Conservation (phyloP, 2,113 vertebrate species). For the Plecturocebus donacophilus region DNA sequence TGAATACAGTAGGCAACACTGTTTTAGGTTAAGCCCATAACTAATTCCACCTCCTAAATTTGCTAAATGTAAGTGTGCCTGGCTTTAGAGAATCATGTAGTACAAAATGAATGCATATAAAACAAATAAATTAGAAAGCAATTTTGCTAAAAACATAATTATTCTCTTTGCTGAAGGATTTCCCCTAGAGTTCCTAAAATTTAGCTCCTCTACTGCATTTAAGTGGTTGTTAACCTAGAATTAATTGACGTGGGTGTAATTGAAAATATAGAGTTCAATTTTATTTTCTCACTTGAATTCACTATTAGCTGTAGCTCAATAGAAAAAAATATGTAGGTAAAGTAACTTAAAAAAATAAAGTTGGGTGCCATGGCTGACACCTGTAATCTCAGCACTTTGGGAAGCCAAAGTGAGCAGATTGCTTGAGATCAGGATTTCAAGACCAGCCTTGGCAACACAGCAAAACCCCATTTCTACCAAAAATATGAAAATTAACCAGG, state of each 20-base stretch:
- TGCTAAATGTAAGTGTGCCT: background rate
- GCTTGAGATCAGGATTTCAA: no score
- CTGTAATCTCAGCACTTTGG: no score
- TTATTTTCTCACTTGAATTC: constrained; percentile 52
- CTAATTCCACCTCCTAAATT: background rate
- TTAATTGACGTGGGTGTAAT: background rate
- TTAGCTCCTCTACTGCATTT: background rate
- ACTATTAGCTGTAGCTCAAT: background rate
- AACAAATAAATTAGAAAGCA: background rate
- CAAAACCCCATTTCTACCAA: no score
- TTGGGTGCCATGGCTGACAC: no score
- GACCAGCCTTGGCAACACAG: no score
- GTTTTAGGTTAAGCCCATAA: background rate
- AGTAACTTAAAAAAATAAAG: constrained; percentile 17
- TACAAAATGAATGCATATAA: background rate
- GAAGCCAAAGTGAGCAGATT: no score
- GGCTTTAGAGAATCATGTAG: background rate
- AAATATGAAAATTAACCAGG: no score
- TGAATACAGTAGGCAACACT: background rate
- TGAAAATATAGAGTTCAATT: constrained; percentile 44
- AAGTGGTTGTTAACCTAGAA: constrained; percentile 28
- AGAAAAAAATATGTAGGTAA: background rate
- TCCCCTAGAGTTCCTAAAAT: background rate
- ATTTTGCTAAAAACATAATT: background rate
- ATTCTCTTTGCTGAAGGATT: background rate